phyloP scores from a whole-genome alignment of 35 echinoderm and acorn worm genomes.

The Ptychodera flava region DNA sequence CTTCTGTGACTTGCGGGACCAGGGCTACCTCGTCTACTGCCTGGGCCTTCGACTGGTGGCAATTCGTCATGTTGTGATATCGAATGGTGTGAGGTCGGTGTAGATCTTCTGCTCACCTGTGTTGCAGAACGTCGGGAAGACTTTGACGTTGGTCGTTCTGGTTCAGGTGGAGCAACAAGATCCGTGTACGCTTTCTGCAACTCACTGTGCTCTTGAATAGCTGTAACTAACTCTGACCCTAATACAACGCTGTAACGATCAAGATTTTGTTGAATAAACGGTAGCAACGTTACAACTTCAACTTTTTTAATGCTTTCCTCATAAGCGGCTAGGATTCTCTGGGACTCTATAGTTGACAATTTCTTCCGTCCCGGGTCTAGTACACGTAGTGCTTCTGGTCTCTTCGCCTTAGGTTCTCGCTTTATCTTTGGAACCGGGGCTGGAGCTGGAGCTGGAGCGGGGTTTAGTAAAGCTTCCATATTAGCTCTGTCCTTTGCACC shows the following conservation, averaged over 20 bases:
- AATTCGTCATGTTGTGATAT: neutral
- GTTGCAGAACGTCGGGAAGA: neutral
- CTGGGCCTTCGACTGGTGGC: constrained; percentile 5
- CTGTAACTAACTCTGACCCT: constrained; percentile 49
- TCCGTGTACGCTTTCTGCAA: constrained; percentile 57
- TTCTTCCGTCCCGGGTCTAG: constrained; percentile 96
- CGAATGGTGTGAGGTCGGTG: constrained; percentile 3
- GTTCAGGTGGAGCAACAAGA: constrained; percentile 37
- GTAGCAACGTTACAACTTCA: constrained; percentile 72
- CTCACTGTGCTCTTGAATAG: constrained; percentile 63
- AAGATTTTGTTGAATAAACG: constrained; percentile 63
- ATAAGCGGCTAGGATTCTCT: constrained; percentile 70
- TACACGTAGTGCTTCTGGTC: constrained; percentile 72
- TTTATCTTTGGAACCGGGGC: neutral
- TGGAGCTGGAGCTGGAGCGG: neutral
- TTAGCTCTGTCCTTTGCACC: neutral
- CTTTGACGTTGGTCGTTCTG: constrained; percentile 23
- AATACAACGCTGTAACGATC: constrained; percentile 62
- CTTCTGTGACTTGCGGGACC: constrained; percentile 10
- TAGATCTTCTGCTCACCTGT: neutral
- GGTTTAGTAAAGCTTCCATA: neutral
- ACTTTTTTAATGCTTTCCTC: constrained; percentile 85
- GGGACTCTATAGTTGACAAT: constrained; percentile 90
- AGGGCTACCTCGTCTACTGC: constrained; percentile 2
- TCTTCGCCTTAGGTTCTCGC: neutral